Percentiles rank a stretch among this genome's conserved stretches.
Conservation (phyloP, 1,140 invertebrate genomes). For the Eciton burchellii region DNA sequence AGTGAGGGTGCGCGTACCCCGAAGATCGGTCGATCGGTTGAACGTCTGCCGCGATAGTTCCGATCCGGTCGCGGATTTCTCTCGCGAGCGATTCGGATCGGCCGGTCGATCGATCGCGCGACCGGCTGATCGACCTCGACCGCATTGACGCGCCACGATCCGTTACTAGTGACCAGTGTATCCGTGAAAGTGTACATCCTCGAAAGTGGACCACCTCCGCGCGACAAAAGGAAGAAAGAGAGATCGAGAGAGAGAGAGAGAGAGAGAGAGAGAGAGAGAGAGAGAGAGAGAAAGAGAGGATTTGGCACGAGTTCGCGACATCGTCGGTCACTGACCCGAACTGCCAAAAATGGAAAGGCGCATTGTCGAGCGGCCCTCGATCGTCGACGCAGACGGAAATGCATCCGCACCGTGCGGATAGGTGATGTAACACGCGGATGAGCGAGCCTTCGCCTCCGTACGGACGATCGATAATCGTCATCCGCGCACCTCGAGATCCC, state of each 20-base stretch:
- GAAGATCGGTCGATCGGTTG: not conserved
- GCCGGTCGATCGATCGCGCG: no score
- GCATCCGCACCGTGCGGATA: not conserved
- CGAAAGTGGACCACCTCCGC: not conserved
- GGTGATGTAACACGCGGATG: not conserved
- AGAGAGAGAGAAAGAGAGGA: not conserved
- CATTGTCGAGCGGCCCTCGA: not conserved
- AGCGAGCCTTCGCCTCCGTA: not conserved
- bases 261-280: no score
- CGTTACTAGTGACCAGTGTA: not conserved
- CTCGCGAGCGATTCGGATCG: not conserved
- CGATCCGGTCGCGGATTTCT: not conserved
- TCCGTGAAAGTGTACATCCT: constrained; percentile 1
- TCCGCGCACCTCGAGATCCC: constrained; percentile 13
- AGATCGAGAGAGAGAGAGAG: no score
- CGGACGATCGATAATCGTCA: not conserved
- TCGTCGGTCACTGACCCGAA: not conserved
- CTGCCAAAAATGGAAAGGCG: not conserved
- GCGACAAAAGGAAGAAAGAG: no score
- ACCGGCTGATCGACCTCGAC: not conserved
- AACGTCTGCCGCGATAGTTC: no score
- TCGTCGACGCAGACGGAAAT: not conserved
- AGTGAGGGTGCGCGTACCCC: constrained; percentile 38
- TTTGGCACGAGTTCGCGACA: constrained; percentile 20
- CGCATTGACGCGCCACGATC: not conserved